Conservation (phyloP, 53 echinoderm and acorn worm genomes). For the Hippasteria phrygiana region DNA sequence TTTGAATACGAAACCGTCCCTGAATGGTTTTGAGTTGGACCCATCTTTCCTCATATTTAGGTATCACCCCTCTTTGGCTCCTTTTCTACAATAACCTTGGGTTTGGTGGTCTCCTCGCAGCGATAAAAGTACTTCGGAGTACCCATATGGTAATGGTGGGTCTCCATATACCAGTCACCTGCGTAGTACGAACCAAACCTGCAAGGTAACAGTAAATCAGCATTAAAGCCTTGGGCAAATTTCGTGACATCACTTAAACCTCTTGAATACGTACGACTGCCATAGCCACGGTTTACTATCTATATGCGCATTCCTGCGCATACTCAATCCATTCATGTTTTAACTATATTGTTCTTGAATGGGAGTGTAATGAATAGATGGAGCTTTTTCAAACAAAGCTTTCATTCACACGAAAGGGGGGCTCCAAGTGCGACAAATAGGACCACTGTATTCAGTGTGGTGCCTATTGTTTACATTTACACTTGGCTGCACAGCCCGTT, state of each 20-base stretch:
- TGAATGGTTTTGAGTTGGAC: neutral
- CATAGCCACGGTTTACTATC: neutral
- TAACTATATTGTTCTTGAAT: no score
- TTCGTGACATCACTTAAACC: no score
- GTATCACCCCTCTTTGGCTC: neutral
- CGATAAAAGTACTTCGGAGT: conserved; percentile 82
- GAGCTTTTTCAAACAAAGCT: no score
- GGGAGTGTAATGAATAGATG: no score
- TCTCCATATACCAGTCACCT: conserved; percentile 6
- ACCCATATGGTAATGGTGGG: conserved; percentile 82
- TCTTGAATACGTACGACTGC: neutral
- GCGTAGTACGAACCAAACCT: conserved; percentile 79
- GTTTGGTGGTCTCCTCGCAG: neutral
- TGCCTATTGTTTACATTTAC: no score
- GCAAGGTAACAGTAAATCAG: neutral
- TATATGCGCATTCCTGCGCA: no score
- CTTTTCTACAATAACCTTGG: neutral
- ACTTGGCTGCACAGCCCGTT: no score
- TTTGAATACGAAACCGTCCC: no score
- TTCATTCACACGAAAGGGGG: no score
- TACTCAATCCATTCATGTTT: no score
- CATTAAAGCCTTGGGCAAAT: neutral
- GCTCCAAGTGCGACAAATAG: no score
- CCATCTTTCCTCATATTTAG: neutral
- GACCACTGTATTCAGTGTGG: no score